phyloP scores from a whole-genome alignment of 2,797 vertebrate species.

The Enoplosus armatus region DNA sequence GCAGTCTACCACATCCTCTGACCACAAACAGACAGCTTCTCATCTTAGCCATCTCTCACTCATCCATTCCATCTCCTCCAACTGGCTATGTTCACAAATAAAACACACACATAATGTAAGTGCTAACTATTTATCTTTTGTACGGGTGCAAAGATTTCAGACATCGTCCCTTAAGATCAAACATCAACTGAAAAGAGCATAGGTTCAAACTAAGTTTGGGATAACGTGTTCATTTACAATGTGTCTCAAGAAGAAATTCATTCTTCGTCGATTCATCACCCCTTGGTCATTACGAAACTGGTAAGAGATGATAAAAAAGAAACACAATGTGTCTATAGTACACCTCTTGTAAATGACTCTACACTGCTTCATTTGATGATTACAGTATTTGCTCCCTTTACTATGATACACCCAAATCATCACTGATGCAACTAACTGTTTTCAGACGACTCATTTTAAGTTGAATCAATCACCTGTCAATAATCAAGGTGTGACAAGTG shows the following conservation, averaged over 20 bases:
- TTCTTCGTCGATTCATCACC: neutral
- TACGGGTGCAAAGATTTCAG: conserved; percentile 20
- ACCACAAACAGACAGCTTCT: conserved; percentile 86
- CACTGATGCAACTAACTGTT: neutral
- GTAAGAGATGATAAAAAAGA: neutral
- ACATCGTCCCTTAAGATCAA: conserved; percentile 14
- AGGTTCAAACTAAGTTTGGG: neutral
- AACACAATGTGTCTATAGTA: neutral
- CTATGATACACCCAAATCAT: neutral
- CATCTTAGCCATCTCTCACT: conserved; percentile 72
- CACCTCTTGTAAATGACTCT: neutral
- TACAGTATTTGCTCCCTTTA: neutral
- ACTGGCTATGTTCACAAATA: conserved; percentile 47
- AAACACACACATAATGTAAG: conserved; percentile 5
- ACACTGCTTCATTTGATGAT: neutral
- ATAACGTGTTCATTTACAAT: conserved; percentile 11
- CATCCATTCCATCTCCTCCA: conserved; percentile 66
- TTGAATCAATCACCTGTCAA: neutral
- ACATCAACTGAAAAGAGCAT: conserved; percentile 3
- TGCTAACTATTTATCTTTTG: conserved; percentile 8
- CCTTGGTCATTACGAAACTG: neutral
- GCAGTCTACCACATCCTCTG: conserved; percentile 84
- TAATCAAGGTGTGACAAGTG: neutral
- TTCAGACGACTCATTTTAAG: neutral
- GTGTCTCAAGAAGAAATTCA: neutral